These are phyloP conservation scores for Drosophila koepferae DNA, from an alignment of 2,888 invertebrate genomes.

Conservation along the genomic window DNA sequence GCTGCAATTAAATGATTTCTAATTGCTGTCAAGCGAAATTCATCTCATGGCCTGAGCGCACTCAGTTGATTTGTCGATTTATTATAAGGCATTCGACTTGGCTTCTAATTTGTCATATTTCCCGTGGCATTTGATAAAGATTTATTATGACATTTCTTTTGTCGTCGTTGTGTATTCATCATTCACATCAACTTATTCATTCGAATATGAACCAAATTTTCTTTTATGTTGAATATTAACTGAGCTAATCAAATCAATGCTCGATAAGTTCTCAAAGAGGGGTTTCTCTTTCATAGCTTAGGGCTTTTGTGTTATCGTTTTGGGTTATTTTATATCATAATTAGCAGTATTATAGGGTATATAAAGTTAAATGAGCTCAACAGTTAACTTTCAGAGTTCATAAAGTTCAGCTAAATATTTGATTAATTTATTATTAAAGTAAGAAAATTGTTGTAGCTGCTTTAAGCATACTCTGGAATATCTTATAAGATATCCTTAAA, in stretches of 20 bases:
- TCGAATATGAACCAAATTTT: slow-evolving; percentile 29
- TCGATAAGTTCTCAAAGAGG: slow-evolving; percentile 25
- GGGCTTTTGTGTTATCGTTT: slow-evolving; percentile 28
- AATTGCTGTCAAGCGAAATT: slow-evolving; percentile 67
- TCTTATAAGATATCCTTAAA: no score
- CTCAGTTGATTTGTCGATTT: slow-evolving; percentile 77
- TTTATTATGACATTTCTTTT: slow-evolving; percentile 81
- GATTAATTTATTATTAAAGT: no score
- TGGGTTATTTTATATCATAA: slow-evolving; percentile 41
- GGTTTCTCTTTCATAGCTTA: slow-evolving; percentile 27
- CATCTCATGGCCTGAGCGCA: slow-evolving; percentile 25
- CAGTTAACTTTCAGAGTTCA: slow-evolving; percentile 8
- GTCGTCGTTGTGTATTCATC: slow-evolving; percentile 51
- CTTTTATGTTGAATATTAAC: slow-evolving; percentile 41
- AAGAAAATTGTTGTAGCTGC: no score
- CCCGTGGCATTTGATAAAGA: slow-evolving; percentile 71
- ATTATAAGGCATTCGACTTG: slow-evolving; percentile 61
- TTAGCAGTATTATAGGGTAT: slow-evolving; percentile 38
- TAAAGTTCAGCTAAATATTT: background rate
- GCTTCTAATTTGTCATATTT: slow-evolving; percentile 75
- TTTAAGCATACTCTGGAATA: no score
- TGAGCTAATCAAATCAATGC: slow-evolving; percentile 55
- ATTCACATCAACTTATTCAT: slow-evolving; percentile 31
- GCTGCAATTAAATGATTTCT: slow-evolving; percentile 82
- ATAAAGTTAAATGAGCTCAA: slow-evolving; percentile 27